Evolutionary conservation across 2,888 invertebrate genomes (phyloP).

Genomic region (Idaea biselata): DNA sequence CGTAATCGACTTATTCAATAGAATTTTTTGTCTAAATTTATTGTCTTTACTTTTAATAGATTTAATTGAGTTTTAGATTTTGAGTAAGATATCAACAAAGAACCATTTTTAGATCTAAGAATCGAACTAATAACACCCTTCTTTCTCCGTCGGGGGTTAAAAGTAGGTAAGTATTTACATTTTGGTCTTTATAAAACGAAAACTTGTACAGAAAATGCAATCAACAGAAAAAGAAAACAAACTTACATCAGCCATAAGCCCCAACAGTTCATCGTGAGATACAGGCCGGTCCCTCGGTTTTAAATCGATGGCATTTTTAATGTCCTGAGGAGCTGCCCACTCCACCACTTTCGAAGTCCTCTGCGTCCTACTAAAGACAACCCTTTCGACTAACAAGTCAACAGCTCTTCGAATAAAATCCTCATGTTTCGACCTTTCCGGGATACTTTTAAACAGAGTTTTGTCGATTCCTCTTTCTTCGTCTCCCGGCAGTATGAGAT

Average conservation of each 20-base stretch:
- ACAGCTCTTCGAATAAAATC: conserved; percentile 86
- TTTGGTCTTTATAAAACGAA: background rate
- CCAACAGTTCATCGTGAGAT: conserved; percentile 84
- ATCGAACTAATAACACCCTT: too few relatives aligned
- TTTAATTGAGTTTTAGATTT: too few relatives aligned
- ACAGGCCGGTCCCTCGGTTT: conserved; percentile 80
- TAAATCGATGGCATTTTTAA: conserved; percentile 85
- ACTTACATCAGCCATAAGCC: conserved; percentile 85
- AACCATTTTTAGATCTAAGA: too few relatives aligned
- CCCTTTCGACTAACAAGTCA: conserved; percentile 86
- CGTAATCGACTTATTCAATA: too few relatives aligned
- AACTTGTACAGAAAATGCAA: background rate
- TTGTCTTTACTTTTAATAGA: too few relatives aligned
- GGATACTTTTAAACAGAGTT: conserved; percentile 80
- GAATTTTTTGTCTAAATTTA: too few relatives aligned
- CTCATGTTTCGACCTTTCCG: conserved; percentile 84
- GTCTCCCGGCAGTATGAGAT: conserved; percentile 59
- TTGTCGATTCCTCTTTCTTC: conserved; percentile 51
- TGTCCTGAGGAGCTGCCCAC: conserved; percentile 88
- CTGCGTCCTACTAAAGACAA: conserved; percentile 87
- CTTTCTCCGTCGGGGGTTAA: too few relatives aligned
- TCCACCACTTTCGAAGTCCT: conserved; percentile 88
- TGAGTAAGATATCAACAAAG: too few relatives aligned
- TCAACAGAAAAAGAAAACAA: conserved; percentile 3
- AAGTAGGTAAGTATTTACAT: too few relatives aligned